A percentile compares a stretch with the other conserved stretches of the same genome.
Evolutionary conservation across 92 coral and sea anemone genomes (phyloP).

Genomic region (Scolanthus callimorphus): DNA sequence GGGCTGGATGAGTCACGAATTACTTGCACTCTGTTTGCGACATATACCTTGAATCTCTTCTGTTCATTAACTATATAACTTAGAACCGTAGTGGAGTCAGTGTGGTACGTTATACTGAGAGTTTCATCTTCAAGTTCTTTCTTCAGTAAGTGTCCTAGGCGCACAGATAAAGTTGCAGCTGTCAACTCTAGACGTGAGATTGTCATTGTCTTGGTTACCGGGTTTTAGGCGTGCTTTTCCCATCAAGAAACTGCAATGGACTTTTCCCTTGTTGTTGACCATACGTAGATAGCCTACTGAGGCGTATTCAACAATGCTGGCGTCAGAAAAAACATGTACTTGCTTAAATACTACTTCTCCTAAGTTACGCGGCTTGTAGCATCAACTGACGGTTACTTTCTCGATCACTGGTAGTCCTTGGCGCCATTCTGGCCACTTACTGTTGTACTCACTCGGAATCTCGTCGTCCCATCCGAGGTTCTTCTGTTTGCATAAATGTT

Average conservation of each 20-base stretch:
- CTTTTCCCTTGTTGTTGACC: constrained; percentile 18
- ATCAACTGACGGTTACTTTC: constrained; percentile 28
- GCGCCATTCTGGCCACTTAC: constrained; percentile 62
- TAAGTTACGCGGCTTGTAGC: constrained; percentile 47
- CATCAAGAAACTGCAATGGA: constrained; percentile 55
- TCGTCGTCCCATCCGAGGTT: constrained; percentile 66
- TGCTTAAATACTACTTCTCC: constrained; percentile 53
- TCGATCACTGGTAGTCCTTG: constrained; percentile 39
- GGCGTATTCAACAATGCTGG: constrained; percentile 57
- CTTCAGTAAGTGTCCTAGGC: constrained; percentile 34
- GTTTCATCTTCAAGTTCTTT: constrained; percentile 18
- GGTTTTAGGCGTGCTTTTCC: constrained; percentile 65
- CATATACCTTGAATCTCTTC: constrained; percentile 27
- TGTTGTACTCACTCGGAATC: constrained; percentile 34
- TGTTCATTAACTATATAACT: constrained; percentile 35
- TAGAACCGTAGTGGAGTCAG: constrained; percentile 55
- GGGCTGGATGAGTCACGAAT: constrained; percentile 36
- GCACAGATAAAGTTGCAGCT: constrained; percentile 52
- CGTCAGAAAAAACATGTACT: constrained; percentile 62
- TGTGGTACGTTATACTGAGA: constrained; percentile 22
- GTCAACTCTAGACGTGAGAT: constrained; percentile 57
- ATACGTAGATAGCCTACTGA: constrained; percentile 53
- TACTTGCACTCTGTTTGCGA: constrained; percentile 51
- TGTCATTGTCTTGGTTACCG: constrained; percentile 41
- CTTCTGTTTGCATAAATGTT: constrained; percentile 41